Conservation (phyloP, 2,888 invertebrate species). For the Clitarchus hookeri region DNA sequence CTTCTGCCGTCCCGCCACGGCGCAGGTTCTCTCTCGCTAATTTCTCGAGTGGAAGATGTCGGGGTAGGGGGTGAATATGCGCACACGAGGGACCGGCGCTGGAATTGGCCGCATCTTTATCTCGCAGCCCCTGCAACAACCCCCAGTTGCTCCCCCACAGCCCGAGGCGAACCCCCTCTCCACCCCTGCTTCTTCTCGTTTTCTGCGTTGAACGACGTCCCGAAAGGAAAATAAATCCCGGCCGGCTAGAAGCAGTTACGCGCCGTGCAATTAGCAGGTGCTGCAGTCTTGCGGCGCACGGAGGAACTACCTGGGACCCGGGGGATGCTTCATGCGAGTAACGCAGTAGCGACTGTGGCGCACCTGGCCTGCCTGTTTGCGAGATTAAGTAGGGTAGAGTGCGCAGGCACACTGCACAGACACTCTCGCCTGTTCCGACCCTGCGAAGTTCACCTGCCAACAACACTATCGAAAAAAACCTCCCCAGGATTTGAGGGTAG, state of each 20-base stretch:
- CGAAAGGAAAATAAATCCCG: background rate
- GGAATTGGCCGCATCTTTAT: slow-evolving; percentile 14
- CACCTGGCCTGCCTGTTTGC: too few species aligned
- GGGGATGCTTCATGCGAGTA: background rate
- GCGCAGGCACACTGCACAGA: too few species aligned
- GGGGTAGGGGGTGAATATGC: background rate
- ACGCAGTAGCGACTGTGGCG: background rate
- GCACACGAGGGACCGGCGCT: background rate
- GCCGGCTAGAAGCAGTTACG: background rate
- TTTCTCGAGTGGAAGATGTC: background rate
- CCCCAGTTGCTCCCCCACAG: background rate
- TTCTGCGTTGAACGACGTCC: background rate
- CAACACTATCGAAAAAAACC: too few species aligned
- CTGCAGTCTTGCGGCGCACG: slow-evolving; percentile 8
- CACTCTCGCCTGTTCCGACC: too few species aligned
- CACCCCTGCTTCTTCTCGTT: background rate
- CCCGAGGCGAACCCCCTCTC: background rate
- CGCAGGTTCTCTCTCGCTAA: background rate
- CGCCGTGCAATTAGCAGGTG: background rate
- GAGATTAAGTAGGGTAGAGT: too few species aligned
- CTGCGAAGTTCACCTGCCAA: too few species aligned
- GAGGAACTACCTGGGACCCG: background rate
- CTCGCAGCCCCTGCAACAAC: background rate
- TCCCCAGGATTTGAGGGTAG: too few species aligned
- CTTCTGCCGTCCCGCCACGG: too few species aligned